Evolutionary conservation across 2,113 vertebrate species (phyloP).

Genomic region (Oryzias curvinotus): DNA sequence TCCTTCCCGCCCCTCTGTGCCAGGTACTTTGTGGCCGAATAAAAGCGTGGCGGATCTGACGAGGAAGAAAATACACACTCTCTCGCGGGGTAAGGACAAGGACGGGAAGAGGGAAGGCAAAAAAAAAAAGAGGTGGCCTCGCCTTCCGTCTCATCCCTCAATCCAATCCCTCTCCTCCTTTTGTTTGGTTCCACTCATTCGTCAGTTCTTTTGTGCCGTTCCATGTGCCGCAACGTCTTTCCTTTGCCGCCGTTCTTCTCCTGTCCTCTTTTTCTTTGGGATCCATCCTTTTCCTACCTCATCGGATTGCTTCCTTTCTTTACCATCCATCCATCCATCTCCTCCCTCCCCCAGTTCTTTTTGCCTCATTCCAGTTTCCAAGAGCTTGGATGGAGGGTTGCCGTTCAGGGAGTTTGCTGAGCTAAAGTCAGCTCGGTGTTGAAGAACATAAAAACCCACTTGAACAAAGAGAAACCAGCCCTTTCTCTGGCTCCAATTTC

Average conservation of each 20-base stretch:
- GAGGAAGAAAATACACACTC: constrained; percentile 63
- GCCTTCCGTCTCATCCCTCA: constrained; percentile 68
- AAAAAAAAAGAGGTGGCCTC: constrained; percentile 61
- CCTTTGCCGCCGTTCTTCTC: constrained; percentile 44
- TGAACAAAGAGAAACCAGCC: constrained; percentile 37
- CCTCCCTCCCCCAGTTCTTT: constrained; percentile 62
- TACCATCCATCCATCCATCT: constrained; percentile 59
- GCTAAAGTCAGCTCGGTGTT: constrained; percentile 57
- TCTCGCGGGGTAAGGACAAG: constrained; percentile 56
- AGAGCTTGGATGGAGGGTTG: constrained; percentile 62
- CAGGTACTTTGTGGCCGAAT: constrained; percentile 73
- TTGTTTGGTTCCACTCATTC: constrained; percentile 69
- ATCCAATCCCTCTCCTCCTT: constrained; percentile 75
- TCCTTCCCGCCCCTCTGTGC: constrained; percentile 67
- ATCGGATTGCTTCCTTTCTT: constrained; percentile 63
- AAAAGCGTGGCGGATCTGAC: constrained; percentile 68
- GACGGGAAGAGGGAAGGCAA: constrained; percentile 39
- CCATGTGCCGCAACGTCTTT: constrained; percentile 51
- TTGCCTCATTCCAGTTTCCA: constrained; percentile 60
- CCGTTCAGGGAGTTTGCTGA: constrained; percentile 65
- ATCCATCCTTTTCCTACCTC: constrained; percentile 68
- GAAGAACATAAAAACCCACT: constrained; percentile 46
- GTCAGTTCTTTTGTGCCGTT: constrained; percentile 69
- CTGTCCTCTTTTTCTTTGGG: constrained; percentile 67
- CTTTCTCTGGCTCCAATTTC: constrained; percentile 72